Conservation (phyloP, 2,888 invertebrate species). For the Drosophila lacicola region DNA sequence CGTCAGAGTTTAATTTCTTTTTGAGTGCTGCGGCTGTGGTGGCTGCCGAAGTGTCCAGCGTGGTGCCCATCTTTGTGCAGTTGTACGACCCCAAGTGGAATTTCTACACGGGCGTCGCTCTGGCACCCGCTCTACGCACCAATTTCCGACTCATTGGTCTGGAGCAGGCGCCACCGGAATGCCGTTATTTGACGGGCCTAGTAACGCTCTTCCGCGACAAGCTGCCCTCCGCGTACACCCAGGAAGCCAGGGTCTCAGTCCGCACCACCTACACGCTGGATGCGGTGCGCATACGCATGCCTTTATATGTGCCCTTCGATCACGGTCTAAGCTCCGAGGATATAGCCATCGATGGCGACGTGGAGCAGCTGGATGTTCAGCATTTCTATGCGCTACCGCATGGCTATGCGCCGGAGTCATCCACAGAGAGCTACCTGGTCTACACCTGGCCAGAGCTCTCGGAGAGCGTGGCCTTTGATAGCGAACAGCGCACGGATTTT, state of each 20-base stretch:
- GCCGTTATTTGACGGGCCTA: slow-evolving; percentile 92
- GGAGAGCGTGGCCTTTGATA: slow-evolving; percentile 95
- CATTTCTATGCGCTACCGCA: slow-evolving; percentile 89
- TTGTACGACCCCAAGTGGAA: slow-evolving; percentile 91
- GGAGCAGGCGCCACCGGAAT: slow-evolving; percentile 91
- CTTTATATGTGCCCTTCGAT: slow-evolving; percentile 72
- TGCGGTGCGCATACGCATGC: slow-evolving; percentile 83
- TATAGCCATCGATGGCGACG: slow-evolving; percentile 53
- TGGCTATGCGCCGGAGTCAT: slow-evolving; percentile 93
- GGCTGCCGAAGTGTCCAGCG: slow-evolving; percentile 89
- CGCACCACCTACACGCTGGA: slow-evolving; percentile 88
- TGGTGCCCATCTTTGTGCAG: slow-evolving; percentile 95
- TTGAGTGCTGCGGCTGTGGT: slow-evolving; percentile 94
- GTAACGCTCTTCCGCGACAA: slow-evolving; percentile 96
- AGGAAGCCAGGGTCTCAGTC: slow-evolving; percentile 89
- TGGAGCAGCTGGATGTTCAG: slow-evolving; percentile 43
- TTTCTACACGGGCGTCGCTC: slow-evolving; percentile 92
- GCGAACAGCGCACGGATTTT: slow-evolving; percentile 94
- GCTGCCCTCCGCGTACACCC: slow-evolving; percentile 88
- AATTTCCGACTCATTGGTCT: slow-evolving; percentile 96
- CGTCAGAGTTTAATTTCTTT: slow-evolving; percentile 90
- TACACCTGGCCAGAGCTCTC: slow-evolving; percentile 94
- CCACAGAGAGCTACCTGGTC: slow-evolving; percentile 91
- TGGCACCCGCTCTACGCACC: slow-evolving; percentile 90
- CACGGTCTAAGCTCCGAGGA: slow-evolving; percentile 66